Conservation (phyloP, 2,797 vertebrate genomes). For the Todus mexicanus region DNA sequence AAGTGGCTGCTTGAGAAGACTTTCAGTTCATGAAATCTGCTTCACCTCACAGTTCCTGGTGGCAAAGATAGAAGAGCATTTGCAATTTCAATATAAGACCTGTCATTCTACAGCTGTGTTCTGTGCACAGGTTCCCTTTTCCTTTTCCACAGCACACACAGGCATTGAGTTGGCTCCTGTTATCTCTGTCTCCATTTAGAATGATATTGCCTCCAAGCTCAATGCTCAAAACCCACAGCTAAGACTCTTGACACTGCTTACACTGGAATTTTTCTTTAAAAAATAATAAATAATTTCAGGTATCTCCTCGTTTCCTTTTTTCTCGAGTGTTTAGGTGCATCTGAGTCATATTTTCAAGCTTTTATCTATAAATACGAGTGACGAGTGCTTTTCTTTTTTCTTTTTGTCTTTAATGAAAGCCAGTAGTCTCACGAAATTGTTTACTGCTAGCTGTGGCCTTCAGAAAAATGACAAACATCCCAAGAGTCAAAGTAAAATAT, state of each 20-base stretch:
- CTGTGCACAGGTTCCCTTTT: not conserved
- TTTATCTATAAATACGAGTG: not conserved
- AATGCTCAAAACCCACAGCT: not conserved
- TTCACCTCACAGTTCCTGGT: not conserved
- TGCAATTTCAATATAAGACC: not conserved
- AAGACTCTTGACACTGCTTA: not conserved
- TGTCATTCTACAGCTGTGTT: not conserved
- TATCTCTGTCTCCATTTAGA: not conserved
- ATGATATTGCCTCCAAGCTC: not conserved
- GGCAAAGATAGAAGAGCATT: not conserved
- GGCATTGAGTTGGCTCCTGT: not conserved
- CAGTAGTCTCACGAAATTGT: not conserved
- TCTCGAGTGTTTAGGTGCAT: not conserved
- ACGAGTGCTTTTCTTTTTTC: rapidly evolving
- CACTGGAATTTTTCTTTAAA: not conserved
- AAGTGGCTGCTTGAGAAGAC: not conserved
- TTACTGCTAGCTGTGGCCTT: not conserved
- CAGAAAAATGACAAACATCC: not conserved
- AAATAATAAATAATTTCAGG: not conserved
- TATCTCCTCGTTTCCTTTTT: not conserved
- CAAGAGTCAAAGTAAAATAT: not conserved
- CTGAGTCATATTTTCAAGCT: not conserved
- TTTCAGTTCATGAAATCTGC: not conserved
- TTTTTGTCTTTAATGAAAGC: not conserved
- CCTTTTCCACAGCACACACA: not conserved